These are phyloP conservation scores for Aproaerema taeniolella DNA, from an alignment of 2,888 invertebrate species.

Conservation along the genomic window DNA sequence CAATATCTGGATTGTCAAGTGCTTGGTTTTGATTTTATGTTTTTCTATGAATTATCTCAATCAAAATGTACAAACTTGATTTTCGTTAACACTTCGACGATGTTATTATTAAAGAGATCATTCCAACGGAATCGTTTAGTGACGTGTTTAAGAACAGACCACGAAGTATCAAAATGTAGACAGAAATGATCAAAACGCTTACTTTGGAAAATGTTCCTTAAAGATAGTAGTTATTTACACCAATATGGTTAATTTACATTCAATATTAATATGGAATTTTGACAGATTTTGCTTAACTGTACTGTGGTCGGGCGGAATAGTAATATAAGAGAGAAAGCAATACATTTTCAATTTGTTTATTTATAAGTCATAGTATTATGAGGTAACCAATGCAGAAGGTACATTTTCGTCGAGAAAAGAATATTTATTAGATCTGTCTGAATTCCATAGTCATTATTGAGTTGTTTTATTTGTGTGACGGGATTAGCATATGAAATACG, in stretches of 20 bases:
- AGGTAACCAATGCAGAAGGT: not conserved
- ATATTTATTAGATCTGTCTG: not conserved
- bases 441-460: constrained; percentile 3
- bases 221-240: constrained; percentile 7
- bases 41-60: too few species aligned
- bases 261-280: constrained; percentile 6
- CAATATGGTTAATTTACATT: constrained; percentile 3
- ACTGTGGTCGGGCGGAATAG: not conserved
- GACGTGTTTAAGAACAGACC: constrained; percentile 1
- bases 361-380: not conserved
- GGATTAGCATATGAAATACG: not conserved
- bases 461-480: not conserved
- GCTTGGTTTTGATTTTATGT: too few species aligned
- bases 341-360: not conserved
- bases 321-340: not conserved
- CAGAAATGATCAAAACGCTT: constrained; percentile 9
- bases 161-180: constrained; percentile 2
- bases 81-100: too few species aligned
- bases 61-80: too few species aligned
- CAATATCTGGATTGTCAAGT: too few species aligned
- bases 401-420: not conserved
- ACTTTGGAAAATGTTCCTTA: constrained; percentile 14
- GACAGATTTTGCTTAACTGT: constrained; percentile 1
- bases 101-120: too few species aligned
- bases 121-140: too few species aligned